Conservation (phyloP, 2,797 vertebrate species). For the Urophycis tenuis region DNA sequence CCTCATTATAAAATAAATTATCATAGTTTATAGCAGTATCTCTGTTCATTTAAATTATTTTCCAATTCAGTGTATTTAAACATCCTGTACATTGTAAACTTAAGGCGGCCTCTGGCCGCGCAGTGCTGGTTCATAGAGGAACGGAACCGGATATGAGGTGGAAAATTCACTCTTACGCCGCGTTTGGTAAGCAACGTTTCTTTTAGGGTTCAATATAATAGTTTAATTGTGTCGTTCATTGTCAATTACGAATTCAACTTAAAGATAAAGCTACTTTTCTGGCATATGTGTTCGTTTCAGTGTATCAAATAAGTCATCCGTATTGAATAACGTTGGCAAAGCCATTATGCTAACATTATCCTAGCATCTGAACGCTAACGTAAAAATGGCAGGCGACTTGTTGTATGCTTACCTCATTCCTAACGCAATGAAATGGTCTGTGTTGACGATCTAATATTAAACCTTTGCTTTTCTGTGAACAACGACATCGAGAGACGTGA, state of each 20-base stretch:
- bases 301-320: not conserved
- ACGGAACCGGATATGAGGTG: conserved; percentile 60
- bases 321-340: not conserved
- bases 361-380: conserved; percentile 36
- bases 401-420: not conserved
- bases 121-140: not conserved
- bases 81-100: no score
- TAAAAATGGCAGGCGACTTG: conserved; percentile 43
- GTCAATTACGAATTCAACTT: fast-evolving
- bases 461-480: not conserved
- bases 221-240: not conserved
- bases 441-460: not conserved
- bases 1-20: not conserved
- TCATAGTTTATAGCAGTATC: not conserved
- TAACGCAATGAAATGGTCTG: no score
- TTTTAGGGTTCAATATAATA: conserved; percentile 7
- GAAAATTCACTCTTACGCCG: conserved; percentile 52
- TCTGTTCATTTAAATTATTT: not conserved
- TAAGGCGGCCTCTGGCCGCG: no score
- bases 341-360: conserved; percentile 27
- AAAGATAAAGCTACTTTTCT: fast-evolving
- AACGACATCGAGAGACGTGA: not conserved
- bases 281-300: fast-evolving
- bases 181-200: conserved; percentile 57
- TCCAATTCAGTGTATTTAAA: not conserved